Base-by-base conservation (phyloP, 2,888 invertebrate genomes). In the Idaea aversata region DNA sequence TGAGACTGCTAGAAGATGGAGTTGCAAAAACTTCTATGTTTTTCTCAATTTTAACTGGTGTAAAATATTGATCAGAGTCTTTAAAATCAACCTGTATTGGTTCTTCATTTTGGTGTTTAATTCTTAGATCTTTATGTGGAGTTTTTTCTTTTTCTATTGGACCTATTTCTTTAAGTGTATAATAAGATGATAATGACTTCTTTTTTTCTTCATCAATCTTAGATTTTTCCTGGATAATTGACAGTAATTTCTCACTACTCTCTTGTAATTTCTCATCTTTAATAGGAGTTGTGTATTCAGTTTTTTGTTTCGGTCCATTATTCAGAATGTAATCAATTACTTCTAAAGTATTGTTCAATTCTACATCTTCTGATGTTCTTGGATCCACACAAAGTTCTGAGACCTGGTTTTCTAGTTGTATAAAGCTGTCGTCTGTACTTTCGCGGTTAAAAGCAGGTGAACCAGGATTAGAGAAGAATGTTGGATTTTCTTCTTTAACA, bases 321-420 rank as follows among this genome's bases (percentile, higher is more conserved):
- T 83, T 85, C 63, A 88, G 74, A 71, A 88, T 85, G 63, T 81
- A 84, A 64, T 89, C 83, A 62, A 88, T 78, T 36, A 83, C 79
- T 72, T 88, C 85, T 59, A 85, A 72, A 62, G 88, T 89, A 66
- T 85, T 87, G 67, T 89, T 83, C 59, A 87, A 74, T 63, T 81
- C 74, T 62, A 71, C 72, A 69, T 77, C 78, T 36, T 72, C 73
- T 59, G 69, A 72, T 25, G 68, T 70, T 38, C 58, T 65, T 15
- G 79, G 71, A 61, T 80, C 78, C 7, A 77, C 63, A 66, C 79
- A 79, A 62, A 83, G 65, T 47, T 83, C 75, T 15, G 79, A 75
- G 34, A 88, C 82, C 74, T 85, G 79, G 70, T 81, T 78, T 73
- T 88, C 87, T 66, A 85, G 73, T 77, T 77, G 75, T n/a, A 87